These are phyloP conservation scores for Plagodis pulveraria DNA, from an alignment of 2,888 invertebrate species.

Conservation along the genomic window DNA sequence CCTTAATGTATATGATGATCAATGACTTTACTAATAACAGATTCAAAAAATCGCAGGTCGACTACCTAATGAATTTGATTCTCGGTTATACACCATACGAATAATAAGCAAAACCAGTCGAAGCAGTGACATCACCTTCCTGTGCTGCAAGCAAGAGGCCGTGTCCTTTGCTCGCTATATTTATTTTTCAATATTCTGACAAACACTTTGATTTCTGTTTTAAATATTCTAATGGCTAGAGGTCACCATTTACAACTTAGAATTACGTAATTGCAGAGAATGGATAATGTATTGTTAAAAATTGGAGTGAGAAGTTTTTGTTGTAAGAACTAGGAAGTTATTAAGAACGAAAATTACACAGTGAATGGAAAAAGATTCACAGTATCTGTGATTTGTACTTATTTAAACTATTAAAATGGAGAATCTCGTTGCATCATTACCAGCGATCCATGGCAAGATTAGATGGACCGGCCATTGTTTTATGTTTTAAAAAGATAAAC, in stretches of 20 bases:
- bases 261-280: too few species aligned
- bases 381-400: slow-evolving; percentile 5
- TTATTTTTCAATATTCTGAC: slow-evolving; percentile 23
- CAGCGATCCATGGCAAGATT: slow-evolving; percentile 41
- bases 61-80: slow-evolving; percentile 60
- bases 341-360: too few species aligned
- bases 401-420: slow-evolving; percentile 24
- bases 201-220: slow-evolving; percentile 2
- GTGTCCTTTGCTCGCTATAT: slow-evolving; percentile 63
- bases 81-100: slow-evolving; percentile 65
- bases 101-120: slow-evolving; percentile 81
- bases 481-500: slow-evolving; percentile 51
- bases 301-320: too few species aligned
- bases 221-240: neutral
- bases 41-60: slow-evolving; percentile 44
- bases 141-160: slow-evolving; percentile 65
- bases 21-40: slow-evolving; percentile 1
- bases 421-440: slow-evolving; percentile 44
- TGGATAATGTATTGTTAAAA: too few species aligned
- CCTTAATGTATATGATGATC: slow-evolving; percentile 5
- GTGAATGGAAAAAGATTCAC: neutral
- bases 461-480: slow-evolving; percentile 55
- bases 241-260: neutral
- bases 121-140: slow-evolving; percentile 81
- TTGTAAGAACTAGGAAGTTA: too few species aligned